These are phyloP conservation scores for Agapornis roseicollis DNA, from an alignment of 2,113 vertebrate genomes.

Conservation along the genomic window DNA sequence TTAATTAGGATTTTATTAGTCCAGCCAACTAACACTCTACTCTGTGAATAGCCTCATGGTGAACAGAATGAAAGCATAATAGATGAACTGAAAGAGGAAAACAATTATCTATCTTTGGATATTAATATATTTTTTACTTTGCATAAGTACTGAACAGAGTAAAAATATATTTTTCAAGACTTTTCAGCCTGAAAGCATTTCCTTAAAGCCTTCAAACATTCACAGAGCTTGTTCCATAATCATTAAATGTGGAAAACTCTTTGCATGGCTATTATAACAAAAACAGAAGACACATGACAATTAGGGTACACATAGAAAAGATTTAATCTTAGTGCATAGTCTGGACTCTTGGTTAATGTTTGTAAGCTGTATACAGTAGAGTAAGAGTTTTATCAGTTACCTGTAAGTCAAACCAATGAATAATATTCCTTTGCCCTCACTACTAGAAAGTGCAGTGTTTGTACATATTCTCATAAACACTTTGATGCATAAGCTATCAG, in stretches of 20 bases:
- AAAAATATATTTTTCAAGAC: neutral
- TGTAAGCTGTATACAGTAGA: neutral
- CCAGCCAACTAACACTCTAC: neutral
- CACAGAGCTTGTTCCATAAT: neutral
- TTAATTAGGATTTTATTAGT: constrained; percentile 6
- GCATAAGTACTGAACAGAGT: neutral
- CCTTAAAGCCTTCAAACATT: neutral
- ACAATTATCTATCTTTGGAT: neutral
- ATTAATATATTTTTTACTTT: neutral
- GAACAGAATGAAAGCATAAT: neutral
- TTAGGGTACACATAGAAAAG: neutral
- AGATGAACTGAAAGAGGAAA: neutral
- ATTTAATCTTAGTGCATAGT: neutral
- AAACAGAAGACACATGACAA: neutral
- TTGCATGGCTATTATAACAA: neutral
- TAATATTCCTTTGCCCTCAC: neutral
- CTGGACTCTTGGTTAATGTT: neutral
- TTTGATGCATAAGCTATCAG: neutral
- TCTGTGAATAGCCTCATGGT: neutral
- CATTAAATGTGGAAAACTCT: neutral
- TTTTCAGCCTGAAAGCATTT: neutral
- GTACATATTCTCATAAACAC: neutral
- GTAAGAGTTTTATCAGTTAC: neutral
- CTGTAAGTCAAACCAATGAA: neutral
- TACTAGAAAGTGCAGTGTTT: neutral